phyloP scores from a whole-genome alignment of 2,113 vertebrate species.

The Thinocorus orbignyianus region DNA sequence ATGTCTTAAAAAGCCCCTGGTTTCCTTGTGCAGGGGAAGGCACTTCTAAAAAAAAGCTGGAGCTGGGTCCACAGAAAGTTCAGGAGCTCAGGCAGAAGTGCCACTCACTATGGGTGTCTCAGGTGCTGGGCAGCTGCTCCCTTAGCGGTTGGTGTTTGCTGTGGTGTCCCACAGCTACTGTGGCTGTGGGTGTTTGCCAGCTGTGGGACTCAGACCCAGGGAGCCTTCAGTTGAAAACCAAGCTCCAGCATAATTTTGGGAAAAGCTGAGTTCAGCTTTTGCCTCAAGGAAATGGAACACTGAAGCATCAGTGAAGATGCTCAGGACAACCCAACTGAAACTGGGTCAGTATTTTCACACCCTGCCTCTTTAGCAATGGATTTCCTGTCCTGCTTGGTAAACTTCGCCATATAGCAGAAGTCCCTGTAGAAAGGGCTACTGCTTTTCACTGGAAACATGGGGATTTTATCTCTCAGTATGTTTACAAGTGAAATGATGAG shows the following conservation, averaged over 20 bases:
- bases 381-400: not conserved
- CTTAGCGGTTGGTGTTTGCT: fast-evolving
- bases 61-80: not conserved
- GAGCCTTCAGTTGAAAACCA: not conserved
- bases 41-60: not conserved
- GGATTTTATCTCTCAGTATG: not conserved
- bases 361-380: not conserved
- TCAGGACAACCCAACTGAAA: not conserved
- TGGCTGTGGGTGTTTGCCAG: not conserved
- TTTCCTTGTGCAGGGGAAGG: not conserved
- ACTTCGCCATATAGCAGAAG: not conserved
- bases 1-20: constrained; percentile 35
- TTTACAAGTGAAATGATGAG: not conserved
- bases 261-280: not conserved
- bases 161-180: not conserved
- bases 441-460: not conserved
- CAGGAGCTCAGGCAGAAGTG: not conserved
- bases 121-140: fast-evolving
- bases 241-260: not conserved
- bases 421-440: not conserved
- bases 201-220: not conserved
- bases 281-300: not conserved
- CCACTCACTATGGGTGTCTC: not conserved
- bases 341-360: not conserved
- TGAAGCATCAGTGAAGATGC: not conserved